phyloP scores from a whole-genome alignment of 2,113 vertebrate genomes.

The Colius striatus region DNA sequence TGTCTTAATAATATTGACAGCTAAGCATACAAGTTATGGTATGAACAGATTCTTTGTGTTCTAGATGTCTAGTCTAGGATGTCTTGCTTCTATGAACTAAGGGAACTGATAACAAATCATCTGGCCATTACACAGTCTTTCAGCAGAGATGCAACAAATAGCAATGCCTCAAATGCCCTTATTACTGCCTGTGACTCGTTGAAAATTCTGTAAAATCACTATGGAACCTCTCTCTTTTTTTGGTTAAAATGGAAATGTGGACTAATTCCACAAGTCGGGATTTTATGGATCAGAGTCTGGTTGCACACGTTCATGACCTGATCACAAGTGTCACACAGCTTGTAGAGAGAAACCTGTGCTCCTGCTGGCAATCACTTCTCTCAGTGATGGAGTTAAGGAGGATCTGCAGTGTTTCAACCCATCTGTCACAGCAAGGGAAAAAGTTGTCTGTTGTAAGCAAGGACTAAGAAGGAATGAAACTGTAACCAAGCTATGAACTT shows the following conservation, averaged over 20 bases:
- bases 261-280: neutral
- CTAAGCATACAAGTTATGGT: neutral
- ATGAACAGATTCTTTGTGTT: neutral
- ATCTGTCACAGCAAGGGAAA: neutral
- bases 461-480: neutral
- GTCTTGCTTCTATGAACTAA: neutral
- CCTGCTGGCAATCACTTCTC: neutral
- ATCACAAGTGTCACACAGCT: neutral
- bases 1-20: neutral
- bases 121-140: neutral
- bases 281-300: neutral
- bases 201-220: neutral
- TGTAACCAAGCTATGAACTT: neutral
- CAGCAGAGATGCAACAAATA: neutral
- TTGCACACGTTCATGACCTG: neutral
- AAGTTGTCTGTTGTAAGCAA: neutral
- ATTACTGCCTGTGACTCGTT: neutral
- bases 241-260: neutral
- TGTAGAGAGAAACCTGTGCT: neutral
- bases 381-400: neutral
- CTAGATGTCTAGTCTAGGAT: neutral
- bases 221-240: rapidly evolving
- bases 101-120: neutral
- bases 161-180: neutral
- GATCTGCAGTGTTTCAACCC: neutral